Evolutionary conservation across 2,888 invertebrate species (phyloP), one percentile per base, ranked within the genome.

Genomic region (Tholera decimalis): DNA sequence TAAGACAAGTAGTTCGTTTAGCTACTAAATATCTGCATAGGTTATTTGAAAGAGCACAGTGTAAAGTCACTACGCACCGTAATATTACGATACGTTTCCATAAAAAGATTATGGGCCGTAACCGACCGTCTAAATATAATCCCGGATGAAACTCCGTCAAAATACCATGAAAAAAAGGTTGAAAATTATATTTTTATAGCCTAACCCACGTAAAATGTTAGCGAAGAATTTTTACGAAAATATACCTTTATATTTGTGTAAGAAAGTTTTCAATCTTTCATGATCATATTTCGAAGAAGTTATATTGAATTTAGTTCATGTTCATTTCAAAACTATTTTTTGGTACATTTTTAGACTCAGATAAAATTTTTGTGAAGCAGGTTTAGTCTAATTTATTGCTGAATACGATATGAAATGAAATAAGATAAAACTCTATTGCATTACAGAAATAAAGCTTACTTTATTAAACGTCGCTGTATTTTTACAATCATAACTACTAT

Each of bases 171-270:
- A 54, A 37, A n/a, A 22, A 57, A 49, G 22, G 37, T 54, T 49
- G 37, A 49, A 53, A 57, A 57, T 67, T 58, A 50, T 47, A 22
- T 50, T 76, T 69, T 72, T 69, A 75, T 39, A 46, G 35, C 47
- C 9, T 7, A 26, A 54, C 22, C 76, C 24, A 28, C 28, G 35
- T 50, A 58, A 68, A 54, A 49, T n/a, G 33, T 13, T 57, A 18
- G 43, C 47, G 5, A n/a, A 37, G 35, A 41, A 30, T 47, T 37
- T 18, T 41, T 33, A 22, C 13, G n/a, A 50, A 73, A 73, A 54
- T 46, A 30, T 41, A 22, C 20, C 26, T 24, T 44, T 44, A 33
- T 26, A 33, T 49, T 56, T 22, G 5, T 11, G 18, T 6, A 1
- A 9, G 5, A 50, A 46, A 50, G 18, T 37, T 53, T 67, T 47